phyloP scores from a whole-genome alignment of 2,797 vertebrate genomes.

The Rhadinocentrus ornatus region DNA sequence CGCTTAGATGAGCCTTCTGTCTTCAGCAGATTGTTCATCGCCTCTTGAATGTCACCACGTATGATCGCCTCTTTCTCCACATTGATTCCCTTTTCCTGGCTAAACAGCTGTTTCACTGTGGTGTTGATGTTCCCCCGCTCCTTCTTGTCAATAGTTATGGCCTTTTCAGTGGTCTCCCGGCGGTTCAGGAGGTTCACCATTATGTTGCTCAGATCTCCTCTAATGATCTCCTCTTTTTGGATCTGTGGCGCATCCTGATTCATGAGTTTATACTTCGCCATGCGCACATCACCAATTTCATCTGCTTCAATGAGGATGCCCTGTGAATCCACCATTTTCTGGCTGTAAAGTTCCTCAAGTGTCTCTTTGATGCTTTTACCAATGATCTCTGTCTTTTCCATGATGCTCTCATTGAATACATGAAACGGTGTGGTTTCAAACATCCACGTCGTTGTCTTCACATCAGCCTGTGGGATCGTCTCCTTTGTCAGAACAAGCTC shows the following conservation, averaged over 20 bases:
- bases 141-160: slow-evolving; percentile 84
- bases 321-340: slow-evolving; percentile 90
- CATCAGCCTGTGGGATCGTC: slow-evolving; percentile 89
- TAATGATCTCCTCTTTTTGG: slow-evolving; percentile 90
- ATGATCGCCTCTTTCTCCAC: slow-evolving; percentile 89
- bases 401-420: slow-evolving; percentile 86
- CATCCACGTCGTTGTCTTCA: slow-evolving; percentile 93
- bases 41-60: slow-evolving; percentile 89
- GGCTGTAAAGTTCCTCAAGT: slow-evolving; percentile 88
- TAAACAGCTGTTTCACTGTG: slow-evolving; percentile 88
- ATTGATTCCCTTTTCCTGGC: slow-evolving; percentile 80
- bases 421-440: slow-evolving; percentile 92
- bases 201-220: slow-evolving; percentile 89
- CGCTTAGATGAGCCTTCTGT: slow-evolving; percentile 83
- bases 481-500: slow-evolving; percentile 78
- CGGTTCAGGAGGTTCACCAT: slow-evolving; percentile 91
- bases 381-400: slow-evolving; percentile 86
- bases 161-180: slow-evolving; percentile 79
- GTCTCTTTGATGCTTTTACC: slow-evolving; percentile 93
- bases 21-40: slow-evolving; percentile 88
- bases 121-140: slow-evolving; percentile 90
- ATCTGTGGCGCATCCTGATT: slow-evolving; percentile 89
- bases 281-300: slow-evolving; percentile 92
- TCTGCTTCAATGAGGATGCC: slow-evolving; percentile 92
- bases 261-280: slow-evolving; percentile 93